Base-by-base conservation (phyloP, 2,888 invertebrate species). In the Elaeidobius kamerunicus region DNA sequence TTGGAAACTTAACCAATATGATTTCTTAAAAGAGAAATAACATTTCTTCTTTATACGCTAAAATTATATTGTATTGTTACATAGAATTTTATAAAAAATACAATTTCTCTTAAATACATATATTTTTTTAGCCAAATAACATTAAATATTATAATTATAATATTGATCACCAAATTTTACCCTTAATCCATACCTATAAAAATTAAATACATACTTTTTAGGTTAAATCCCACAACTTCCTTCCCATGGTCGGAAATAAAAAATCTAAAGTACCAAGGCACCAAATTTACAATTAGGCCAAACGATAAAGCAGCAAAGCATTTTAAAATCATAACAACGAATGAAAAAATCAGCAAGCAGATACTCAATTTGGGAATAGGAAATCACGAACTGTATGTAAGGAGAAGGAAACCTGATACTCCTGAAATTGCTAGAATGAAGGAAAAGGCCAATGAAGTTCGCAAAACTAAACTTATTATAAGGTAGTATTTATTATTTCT, bases 341-440 rank as follows among this genome's bases (percentile, higher is more conserved):
- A 96, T 63, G 89, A 96, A 61, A 86, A 94, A 73, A 94, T 94
- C 71, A 99, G 98, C 79, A 99, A 99, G 76, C 85, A 95, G 64
- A 98, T 99, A 73, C 78, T 99, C 63, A 96, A 96, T 59, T 81
- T 99, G 58, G 98, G 99, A 71, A 97, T 99, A 92, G 99, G 98
- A 65, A 98, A 98, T 78, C 98, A 99, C 78, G 95, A 97, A 74
- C 78, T 99, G 63, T 99, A 98, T 76, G 96, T 98, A 91, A 84
- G 95, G 57, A 81, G 98, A 62, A 86, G 98, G 70, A 97, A 98
- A 76, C 95, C 97, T 17, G 99, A 99, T 76, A 94, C 95, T 62
- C 96, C 98, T 68, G 98, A 99, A 78, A 94, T 99, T 55, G 94
- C 95, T 75, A 97, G 97, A 77, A 97, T 99, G 98, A 98, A 97